Evolutionary conservation across 2,113 vertebrate species (phyloP).

Genomic region (Trogon melanurus): DNA sequence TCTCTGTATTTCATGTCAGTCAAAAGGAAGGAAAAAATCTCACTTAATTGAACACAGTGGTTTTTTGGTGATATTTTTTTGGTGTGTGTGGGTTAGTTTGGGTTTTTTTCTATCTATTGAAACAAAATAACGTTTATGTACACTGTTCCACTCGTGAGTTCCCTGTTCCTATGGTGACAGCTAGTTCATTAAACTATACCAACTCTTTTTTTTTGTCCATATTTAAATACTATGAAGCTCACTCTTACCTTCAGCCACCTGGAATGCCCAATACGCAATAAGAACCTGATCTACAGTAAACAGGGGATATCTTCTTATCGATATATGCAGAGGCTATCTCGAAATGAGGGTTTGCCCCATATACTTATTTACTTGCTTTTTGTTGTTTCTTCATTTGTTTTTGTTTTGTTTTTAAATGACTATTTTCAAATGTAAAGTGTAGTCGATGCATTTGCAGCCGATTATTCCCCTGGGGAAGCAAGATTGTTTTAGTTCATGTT

Average conservation of each 20-base stretch:
- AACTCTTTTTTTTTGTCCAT: neutral
- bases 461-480: neutral
- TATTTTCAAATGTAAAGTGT: accelerated
- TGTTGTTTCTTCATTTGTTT: neutral
- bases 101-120: neutral
- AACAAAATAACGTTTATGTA: slow-evolving; percentile 11
- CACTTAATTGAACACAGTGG: neutral
- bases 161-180: slow-evolving; percentile 8
- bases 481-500: accelerated
- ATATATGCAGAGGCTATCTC: neutral
- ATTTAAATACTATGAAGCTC: neutral
- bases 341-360: neutral
- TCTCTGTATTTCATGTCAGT: neutral
- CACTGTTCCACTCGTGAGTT: neutral
- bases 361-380: neutral
- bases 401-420: neutral
- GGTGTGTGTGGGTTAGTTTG: no score
- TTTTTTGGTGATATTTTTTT: neutral
- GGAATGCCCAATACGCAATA: accelerated
- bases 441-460: neutral
- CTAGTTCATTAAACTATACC: neutral
- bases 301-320: neutral
- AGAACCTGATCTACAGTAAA: neutral
- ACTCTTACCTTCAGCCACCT: neutral
- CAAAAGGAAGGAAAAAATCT: neutral